These are phyloP conservation scores for Anolis carolinensis DNA, from an alignment of 2,113 vertebrate genomes.

Conservation along the genomic window DNA sequence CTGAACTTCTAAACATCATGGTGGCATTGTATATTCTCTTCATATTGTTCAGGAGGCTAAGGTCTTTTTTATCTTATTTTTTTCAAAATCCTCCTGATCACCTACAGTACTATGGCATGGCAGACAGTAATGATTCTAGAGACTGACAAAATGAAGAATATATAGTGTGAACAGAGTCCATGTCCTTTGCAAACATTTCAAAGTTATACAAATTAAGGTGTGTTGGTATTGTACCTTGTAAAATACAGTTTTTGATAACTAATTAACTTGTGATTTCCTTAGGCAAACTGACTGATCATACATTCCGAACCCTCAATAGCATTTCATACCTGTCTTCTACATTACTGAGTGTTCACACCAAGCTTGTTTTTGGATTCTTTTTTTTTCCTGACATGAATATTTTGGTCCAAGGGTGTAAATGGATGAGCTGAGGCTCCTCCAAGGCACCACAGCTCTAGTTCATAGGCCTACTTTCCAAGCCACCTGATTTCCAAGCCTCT, in stretches of 20 bases:
- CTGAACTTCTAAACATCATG: background rate
- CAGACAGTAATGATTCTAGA: background rate
- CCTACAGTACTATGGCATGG: background rate
- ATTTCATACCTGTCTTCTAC: background rate
- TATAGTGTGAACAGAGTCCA: background rate
- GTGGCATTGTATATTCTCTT: background rate
- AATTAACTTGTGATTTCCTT: background rate
- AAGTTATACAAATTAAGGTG: background rate
- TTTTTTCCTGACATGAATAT: no score
- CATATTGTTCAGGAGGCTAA: background rate
- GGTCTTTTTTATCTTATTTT: background rate
- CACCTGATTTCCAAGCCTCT: no score
- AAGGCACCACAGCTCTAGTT: no score
- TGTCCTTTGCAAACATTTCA: background rate
- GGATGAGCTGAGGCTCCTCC: no score
- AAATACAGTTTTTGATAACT: background rate
- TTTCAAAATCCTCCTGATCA: background rate
- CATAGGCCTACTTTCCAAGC: no score
- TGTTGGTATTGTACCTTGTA: background rate
- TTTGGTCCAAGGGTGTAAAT: no score
- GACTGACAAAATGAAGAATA: background rate
- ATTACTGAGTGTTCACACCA: background rate
- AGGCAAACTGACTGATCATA: background rate
- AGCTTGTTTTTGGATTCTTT: background rate
- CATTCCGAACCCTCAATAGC: background rate